Percentiles rank a stretch among this genome's conserved stretches.
These are phyloP conservation scores for Todiramphus saurophagus DNA, from an alignment of 2,113 vertebrate species.

Conservation along the genomic window DNA sequence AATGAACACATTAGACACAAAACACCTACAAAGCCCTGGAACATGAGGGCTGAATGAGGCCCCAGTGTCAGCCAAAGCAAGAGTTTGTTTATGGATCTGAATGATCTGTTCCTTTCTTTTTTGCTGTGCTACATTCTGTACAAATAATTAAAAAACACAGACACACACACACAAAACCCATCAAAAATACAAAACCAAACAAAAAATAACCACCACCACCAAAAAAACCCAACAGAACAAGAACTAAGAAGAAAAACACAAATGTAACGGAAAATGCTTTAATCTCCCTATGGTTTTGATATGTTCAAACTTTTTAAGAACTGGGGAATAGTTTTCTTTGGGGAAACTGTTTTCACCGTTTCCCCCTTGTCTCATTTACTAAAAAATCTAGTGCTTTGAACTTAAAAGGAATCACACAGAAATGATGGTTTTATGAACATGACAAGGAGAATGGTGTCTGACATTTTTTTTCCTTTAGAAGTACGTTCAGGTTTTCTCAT, in stretches of 20 bases:
- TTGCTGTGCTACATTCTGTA: background rate
- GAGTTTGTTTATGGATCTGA: background rate
- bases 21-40: background rate
- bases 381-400: constrained; percentile 13
- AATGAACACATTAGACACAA: background rate
- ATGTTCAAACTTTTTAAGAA: constrained; percentile 21
- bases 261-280: constrained; percentile 33
- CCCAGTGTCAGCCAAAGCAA: background rate
- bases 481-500: background rate
- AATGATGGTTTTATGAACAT: background rate
- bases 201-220: too few relatives aligned
- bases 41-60: background rate
- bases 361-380: constrained; percentile 23
- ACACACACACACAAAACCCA: background rate
- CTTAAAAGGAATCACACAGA: constrained; percentile 13
- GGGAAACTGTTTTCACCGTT: constrained; percentile 33
- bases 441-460: background rate
- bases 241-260: background rate
- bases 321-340: constrained; percentile 18
- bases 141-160: background rate
- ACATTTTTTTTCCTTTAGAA: background rate
- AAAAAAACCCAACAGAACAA: background rate
- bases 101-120: background rate
- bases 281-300: background rate
- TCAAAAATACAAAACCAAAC: background rate